Conservation (phyloP, 2,113 vertebrate species). For the Microtus richardsoni region DNA sequence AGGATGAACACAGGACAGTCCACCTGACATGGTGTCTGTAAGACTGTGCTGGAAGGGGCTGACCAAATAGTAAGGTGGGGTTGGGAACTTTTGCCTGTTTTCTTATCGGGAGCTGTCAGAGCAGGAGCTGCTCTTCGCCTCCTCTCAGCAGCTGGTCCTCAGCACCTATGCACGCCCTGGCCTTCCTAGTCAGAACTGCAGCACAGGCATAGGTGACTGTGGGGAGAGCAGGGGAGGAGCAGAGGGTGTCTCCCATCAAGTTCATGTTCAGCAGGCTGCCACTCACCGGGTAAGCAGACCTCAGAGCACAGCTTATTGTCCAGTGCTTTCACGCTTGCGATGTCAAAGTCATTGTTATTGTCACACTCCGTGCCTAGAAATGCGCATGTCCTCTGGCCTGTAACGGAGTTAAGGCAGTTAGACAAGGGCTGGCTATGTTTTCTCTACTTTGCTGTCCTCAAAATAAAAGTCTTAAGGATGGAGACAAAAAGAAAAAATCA, state of each 20-base stretch:
- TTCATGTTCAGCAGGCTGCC: constrained; percentile 94
- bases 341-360: constrained; percentile 99
- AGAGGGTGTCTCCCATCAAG: constrained; percentile 81
- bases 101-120: not conserved
- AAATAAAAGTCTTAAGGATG: constrained; percentile 74
- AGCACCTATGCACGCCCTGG: not conserved
- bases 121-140: not conserved
- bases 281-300: constrained; percentile 99
- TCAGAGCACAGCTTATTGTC: constrained; percentile 99
- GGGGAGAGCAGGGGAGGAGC: constrained; percentile 48
- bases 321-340: constrained; percentile 96
- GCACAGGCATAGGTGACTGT: constrained; percentile 58
- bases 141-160: not conserved
- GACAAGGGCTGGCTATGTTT: constrained; percentile 70
- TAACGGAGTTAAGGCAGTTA: constrained; percentile 90
- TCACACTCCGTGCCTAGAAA: constrained; percentile 96
- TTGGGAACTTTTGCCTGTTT: not conserved
- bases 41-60: not conserved
- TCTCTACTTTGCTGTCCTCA: constrained; percentile 76
- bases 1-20: not conserved
- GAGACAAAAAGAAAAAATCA: constrained; percentile 64
- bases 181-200: constrained; percentile 11
- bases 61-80: not conserved
- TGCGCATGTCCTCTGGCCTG: constrained; percentile 90
- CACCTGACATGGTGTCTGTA: not conserved